Evolutionary conservation across 2,113 vertebrate species (phyloP).

Genomic region (Redunca redunca): DNA sequence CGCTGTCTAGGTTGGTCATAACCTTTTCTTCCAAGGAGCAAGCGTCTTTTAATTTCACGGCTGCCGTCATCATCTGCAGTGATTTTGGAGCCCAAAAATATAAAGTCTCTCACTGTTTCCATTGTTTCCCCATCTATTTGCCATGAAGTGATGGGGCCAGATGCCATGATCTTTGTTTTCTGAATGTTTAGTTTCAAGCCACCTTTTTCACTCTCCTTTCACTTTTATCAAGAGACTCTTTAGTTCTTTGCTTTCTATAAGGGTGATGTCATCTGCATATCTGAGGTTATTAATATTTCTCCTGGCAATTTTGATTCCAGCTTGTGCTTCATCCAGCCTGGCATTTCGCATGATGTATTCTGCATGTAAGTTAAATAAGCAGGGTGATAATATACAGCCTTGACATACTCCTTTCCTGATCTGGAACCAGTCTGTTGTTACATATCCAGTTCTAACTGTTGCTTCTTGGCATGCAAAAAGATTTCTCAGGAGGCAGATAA

Average conservation of each 20-base stretch:
- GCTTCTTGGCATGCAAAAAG: not conserved
- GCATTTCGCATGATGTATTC: not conserved
- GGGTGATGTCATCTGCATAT: not conserved
- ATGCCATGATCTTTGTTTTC: not conserved
- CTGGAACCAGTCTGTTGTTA: not conserved
- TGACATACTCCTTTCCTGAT: not conserved
- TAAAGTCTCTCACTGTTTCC: not conserved
- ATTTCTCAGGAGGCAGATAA: not conserved
- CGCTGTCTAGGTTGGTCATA: not conserved
- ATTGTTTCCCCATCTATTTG: not conserved
- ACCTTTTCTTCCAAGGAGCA: not conserved
- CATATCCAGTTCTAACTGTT: not conserved
- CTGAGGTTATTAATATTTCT: not conserved
- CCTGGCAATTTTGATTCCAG: not conserved
- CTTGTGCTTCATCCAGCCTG: not conserved
- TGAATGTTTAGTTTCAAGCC: not conserved
- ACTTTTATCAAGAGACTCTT: not conserved
- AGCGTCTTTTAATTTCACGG: not conserved
- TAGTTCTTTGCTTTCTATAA: not conserved
- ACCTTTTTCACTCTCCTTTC: not conserved
- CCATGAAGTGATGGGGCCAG: not conserved
- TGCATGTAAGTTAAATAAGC: not conserved
- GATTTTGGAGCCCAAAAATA: not conserved
- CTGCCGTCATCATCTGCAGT: not conserved
- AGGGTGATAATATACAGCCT: not conserved